phyloP scores from a whole-genome alignment of 2,888 invertebrate genomes.

The Chalcis sispes region DNA sequence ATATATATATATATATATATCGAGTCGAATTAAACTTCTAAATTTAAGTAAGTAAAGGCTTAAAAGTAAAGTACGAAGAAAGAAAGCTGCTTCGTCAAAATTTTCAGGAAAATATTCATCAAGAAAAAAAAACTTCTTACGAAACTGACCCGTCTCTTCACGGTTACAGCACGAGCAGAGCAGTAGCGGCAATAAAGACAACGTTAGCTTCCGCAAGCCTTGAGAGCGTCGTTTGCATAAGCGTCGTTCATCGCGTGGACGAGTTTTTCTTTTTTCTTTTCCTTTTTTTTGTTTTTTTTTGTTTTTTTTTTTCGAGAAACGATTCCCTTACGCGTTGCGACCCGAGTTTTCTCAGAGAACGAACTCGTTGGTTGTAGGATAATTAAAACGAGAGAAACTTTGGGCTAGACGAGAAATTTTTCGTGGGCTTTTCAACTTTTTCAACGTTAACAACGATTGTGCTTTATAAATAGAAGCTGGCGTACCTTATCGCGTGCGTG shows the following conservation, averaged over 20 bases:
- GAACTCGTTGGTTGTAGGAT: slow-evolving; percentile 38
- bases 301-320: too few species aligned
- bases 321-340: background rate
- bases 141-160: background rate
- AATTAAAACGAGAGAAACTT: slow-evolving; percentile 44
- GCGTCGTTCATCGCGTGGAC: background rate
- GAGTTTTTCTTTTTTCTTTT: slow-evolving; percentile 4
- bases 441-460: too few species aligned
- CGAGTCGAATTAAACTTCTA: too few species aligned
- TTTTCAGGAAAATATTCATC: too few species aligned
- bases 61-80: too few species aligned
- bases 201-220: background rate
- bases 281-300: too few species aligned
- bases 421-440: too few species aligned
- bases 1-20: too few species aligned
- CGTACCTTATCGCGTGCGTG: slow-evolving; percentile 21
- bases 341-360: slow-evolving; percentile 28
- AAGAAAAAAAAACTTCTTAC: background rate
- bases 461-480: background rate
- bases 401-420: background rate
- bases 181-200: background rate
- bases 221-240: slow-evolving; percentile 51
- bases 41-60: too few species aligned
- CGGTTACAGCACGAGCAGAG: background rate
- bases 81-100: too few species aligned